These are phyloP conservation scores for Tor tambroides DNA, from an alignment of 2,113 vertebrate genomes.

Conservation along the genomic window DNA sequence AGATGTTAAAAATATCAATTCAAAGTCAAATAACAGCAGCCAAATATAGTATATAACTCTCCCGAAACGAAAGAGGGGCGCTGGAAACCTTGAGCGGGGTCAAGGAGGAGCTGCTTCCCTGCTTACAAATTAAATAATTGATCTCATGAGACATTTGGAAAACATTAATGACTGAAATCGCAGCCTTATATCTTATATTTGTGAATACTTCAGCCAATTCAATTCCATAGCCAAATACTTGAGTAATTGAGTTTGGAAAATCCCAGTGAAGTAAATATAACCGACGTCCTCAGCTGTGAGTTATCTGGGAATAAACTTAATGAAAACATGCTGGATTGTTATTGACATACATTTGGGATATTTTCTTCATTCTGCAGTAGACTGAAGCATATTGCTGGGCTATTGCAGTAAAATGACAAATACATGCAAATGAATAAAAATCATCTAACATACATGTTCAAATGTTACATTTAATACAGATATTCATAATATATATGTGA, in stretches of 20 bases:
- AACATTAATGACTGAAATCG: background rate
- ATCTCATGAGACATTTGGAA: slow-evolving; percentile 24
- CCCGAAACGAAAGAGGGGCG: background rate
- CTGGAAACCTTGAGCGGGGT: slow-evolving; percentile 1
- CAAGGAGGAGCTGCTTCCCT: background rate
- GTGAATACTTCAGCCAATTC: background rate
- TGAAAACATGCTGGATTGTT: background rate
- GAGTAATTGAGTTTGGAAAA: slow-evolving; percentile 42
- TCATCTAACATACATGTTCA: background rate
- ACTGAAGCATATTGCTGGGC: background rate
- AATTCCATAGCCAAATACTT: slow-evolving; percentile 14
- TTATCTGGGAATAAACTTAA: background rate
- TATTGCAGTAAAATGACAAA: background rate
- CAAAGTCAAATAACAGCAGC: slow-evolving; percentile 20
- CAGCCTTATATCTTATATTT: background rate
- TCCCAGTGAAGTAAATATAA: slow-evolving; percentile 29
- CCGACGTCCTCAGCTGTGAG: background rate
- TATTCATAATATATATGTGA: too few relatives aligned
- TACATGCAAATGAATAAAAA: background rate
- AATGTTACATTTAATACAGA: too few relatives aligned
- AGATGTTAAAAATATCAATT: background rate
- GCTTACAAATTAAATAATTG: slow-evolving; percentile 16
- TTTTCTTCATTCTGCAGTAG: too few relatives aligned
- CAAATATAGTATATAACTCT: slow-evolving; percentile 7
- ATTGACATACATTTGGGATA: too few relatives aligned